Conservation (phyloP, 2,797 vertebrate genomes). For the Acipenser ruthenus region DNA sequence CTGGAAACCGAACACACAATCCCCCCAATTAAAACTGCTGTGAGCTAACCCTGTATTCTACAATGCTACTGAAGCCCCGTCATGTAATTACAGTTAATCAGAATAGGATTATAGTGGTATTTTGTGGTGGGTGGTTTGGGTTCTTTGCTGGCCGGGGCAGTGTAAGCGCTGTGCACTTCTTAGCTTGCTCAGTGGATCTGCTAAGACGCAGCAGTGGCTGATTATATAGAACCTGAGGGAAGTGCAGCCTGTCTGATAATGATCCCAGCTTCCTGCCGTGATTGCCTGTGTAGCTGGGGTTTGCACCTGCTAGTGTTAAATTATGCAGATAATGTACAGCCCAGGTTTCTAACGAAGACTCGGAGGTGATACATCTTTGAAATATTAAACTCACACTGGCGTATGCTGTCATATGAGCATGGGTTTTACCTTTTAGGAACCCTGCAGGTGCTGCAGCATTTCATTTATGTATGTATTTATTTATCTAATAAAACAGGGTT, state of each 20-base stretch:
- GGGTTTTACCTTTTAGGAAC: too few species aligned
- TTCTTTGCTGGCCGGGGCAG: background rate
- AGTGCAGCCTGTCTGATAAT: constrained; percentile 13
- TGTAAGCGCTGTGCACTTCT: background rate
- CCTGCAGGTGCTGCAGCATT: too few species aligned
- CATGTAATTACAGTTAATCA: constrained; percentile 17
- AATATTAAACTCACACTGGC: constrained; percentile 25
- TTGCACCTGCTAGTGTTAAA: constrained; percentile 36
- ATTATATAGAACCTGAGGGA: constrained; percentile 18
- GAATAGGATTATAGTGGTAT: constrained; percentile 8
- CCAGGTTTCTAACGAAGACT: constrained; percentile 45
- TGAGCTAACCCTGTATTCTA: background rate
- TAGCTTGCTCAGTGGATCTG: background rate
- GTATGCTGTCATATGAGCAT: constrained; percentile 5
- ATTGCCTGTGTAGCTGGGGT: constrained; percentile 22
- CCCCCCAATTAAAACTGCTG: constrained; percentile 15
- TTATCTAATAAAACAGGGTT: too few species aligned
- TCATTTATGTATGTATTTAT: too few species aligned
- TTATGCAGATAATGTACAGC: constrained; percentile 38
- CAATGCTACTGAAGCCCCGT: background rate
- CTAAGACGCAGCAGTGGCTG: constrained; percentile 13
- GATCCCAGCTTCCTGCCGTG: constrained; percentile 12
- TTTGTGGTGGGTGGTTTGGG: background rate
- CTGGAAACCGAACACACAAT: constrained; percentile 2
- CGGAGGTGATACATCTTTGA: constrained; percentile 37